Base-by-base conservation (phyloP, 2,113 vertebrate species). In the Trinectes maculatus region DNA sequence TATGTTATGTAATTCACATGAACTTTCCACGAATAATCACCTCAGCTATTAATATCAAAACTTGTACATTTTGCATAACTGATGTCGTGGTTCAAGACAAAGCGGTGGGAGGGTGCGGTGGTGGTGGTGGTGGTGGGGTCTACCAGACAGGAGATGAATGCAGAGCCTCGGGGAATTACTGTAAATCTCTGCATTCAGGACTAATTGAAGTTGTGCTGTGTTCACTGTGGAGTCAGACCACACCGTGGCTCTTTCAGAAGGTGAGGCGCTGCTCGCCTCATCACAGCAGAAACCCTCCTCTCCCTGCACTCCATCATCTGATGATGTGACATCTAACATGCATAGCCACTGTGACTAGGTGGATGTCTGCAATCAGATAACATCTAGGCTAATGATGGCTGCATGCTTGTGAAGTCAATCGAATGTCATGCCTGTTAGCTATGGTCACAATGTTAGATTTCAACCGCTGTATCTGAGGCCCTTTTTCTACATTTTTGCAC, bases 11-110 rank as follows among this genome's bases (percentile, higher is more conserved):
- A 71, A 81, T 77, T 55, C 16, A 28, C 44, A 24, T 59, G 40
- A 64, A 82, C 56, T 72, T 72, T 79, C 40, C 62, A 79, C 54
- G 43, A 34, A 22, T n/a, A 19, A 57, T 61, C 64, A 62, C n/a
- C 24, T 26, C 54, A 43, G 51, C 31, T 56, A 22, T 49, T 37
- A 33, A 46, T 28, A 36, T 46, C 39, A 33, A 48, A 8, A 58
- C 4, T 6, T 25, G 18, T 9, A 10, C 19, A 52, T 31, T 57
- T 29, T 28, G 22, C 13, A 40, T 42, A 19, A 47, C 6, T 22
- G 29, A 53, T 46, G 53, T 55, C 16, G 26, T 22, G 29, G 51
- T 57, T 49, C 5, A 21, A 63, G 12, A 25, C 33, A 4, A 16
- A 3, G 2, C 19, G 56, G 37, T 10, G 36, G 58, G 48, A 62